Evolutionary conservation across 2,888 invertebrate species (phyloP), one percentile per base, ranked within the genome.

Genomic region (Epinotia demarniana): DNA sequence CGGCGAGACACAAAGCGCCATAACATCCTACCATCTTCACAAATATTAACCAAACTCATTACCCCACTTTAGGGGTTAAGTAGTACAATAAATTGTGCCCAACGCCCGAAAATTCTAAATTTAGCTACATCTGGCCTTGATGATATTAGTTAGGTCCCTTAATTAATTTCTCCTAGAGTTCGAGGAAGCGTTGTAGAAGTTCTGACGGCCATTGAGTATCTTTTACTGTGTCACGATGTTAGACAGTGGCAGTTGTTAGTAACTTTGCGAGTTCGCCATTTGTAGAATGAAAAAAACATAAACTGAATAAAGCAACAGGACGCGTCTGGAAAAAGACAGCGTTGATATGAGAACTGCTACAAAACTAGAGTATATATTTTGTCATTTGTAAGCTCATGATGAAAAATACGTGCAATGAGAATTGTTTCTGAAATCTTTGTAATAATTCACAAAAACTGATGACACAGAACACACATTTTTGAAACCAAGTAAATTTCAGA

Each of bases 21-120:
- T 62, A 68, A 73, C 49, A 64, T 72, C 27, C 58, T 70, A 70
- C 70, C 70, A 70, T 75, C 71, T 75, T 75, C 43, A 60, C 66
- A 71, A 75, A 75, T 71, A 75, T 75, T 66, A 71, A 55, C 70
- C 66, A 63, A 60, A 70, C 58, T 70, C 64, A 66, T 70, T 75
- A 70, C 64, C 60, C 62, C 33, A 70, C 75, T 75, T 61, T 58
- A 43, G 55, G 60, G 75, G 55, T 71, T 66, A 70, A 75, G 71
- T 70, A 75, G 70, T 75, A 23, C 43, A 53, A 75, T 75, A 75
- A 75, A 75, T 71, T 75, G 75, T 66, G 18, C 60, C 71, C 53
- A 71, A n/a, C 61, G 27, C 75, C 64, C 66, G 60, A 71, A 74
- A 60, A 75, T 75, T 75, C 75, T 71, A 75, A 75, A 75, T 75